These are phyloP conservation scores for Drosophila sordidapex DNA, from an alignment of 2,888 invertebrate genomes.

Conservation along the genomic window DNA sequence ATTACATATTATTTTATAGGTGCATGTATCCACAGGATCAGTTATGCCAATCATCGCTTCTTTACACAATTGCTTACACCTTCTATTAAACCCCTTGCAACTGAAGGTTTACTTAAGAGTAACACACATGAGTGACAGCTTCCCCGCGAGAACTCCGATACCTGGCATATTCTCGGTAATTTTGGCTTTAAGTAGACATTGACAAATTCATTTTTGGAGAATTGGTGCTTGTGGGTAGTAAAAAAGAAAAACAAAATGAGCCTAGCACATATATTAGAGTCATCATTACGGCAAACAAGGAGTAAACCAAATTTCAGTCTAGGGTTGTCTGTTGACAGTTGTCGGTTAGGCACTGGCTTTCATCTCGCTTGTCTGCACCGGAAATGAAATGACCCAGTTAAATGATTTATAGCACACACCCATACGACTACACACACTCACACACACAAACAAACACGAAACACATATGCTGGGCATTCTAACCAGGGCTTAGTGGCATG, in stretches of 20 bases:
- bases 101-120: background rate
- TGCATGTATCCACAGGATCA: background rate
- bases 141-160: conserved; percentile 2
- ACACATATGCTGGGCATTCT: conserved; percentile 52
- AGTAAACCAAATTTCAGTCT: conserved; percentile 78
- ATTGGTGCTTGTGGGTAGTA: conserved; percentile 12
- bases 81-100: background rate
- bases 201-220: conserved; percentile 73
- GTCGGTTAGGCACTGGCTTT: conserved; percentile 58
- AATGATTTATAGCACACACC: conserved; percentile 70
- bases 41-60: background rate
- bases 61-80: background rate
- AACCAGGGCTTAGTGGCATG: conserved; percentile 55
- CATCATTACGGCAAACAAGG: conserved; percentile 66
- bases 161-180: conserved; percentile 42
- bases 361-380: conserved; percentile 71
- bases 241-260: conserved; percentile 5
- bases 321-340: conserved; percentile 61
- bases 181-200: conserved; percentile 76
- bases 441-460: conserved; percentile 4
- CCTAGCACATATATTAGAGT: conserved; percentile 46
- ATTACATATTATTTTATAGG: background rate
- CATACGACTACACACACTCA: conserved; percentile 24
- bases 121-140: conserved; percentile 31
- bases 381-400: conserved; percentile 82